phyloP scores from a whole-genome alignment of 2,113 vertebrate species.

The Amazona vittata region DNA sequence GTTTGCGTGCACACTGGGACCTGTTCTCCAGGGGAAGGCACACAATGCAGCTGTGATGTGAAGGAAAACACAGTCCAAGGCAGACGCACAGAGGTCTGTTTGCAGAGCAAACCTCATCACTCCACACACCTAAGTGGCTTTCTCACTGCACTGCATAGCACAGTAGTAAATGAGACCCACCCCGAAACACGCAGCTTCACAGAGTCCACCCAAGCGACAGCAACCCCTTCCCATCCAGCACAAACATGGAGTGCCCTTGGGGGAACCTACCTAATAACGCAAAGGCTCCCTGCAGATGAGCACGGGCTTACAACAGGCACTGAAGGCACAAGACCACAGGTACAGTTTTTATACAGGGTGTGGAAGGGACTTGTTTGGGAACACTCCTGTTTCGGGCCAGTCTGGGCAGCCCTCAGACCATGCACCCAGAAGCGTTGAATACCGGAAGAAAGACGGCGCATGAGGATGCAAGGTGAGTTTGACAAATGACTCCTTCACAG shows the following conservation, averaged over 20 bases:
- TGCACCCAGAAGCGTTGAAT: accelerated
- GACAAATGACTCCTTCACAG: neutral
- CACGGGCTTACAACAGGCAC: neutral
- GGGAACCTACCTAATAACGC: neutral
- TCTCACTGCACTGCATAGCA: neutral
- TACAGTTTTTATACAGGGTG: neutral
- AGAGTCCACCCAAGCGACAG: neutral
- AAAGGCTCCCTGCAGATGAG: neutral
- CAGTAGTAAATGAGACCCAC: too few species aligned
- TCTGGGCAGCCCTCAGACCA: neutral
- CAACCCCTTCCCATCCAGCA: neutral
- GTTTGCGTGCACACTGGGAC: neutral
- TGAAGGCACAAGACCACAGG: neutral
- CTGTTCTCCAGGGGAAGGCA: neutral
- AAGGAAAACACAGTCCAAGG: neutral
- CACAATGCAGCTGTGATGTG: neutral
- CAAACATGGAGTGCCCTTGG: neutral
- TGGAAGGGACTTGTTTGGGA: neutral
- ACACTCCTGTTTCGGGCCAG: neutral
- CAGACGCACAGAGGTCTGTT: neutral
- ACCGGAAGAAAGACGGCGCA: neutral
- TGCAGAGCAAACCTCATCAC: neutral
- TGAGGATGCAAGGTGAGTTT: neutral
- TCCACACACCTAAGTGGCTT: neutral
- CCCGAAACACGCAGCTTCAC: neutral